Evolutionary conservation across 2,797 vertebrate species (phyloP).

Genomic region (Falco novaeseelandiae): DNA sequence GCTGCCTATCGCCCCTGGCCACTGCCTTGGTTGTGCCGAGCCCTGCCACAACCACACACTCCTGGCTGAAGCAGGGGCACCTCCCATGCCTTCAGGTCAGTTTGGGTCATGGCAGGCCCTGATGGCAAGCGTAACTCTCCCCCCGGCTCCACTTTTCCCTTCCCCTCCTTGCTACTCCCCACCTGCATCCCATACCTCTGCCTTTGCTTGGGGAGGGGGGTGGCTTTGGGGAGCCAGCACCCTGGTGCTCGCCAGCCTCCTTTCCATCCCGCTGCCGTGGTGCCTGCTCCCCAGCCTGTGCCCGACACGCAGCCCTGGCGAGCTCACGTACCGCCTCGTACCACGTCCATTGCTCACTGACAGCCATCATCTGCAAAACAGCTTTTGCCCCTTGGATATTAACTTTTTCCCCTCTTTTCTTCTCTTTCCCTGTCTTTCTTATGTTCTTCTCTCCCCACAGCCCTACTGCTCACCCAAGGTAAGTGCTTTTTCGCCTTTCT

Average conservation of each 20-base stretch:
- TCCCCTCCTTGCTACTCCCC: not conserved
- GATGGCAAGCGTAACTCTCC: not conserved
- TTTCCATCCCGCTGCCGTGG: not conserved
- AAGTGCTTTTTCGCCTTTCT: constrained; percentile 72
- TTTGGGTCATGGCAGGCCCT: not conserved
- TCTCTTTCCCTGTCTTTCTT: constrained; percentile 63
- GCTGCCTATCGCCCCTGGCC: not conserved
- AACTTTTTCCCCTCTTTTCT: constrained; percentile 73
- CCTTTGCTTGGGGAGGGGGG: not conserved
- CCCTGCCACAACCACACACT: not conserved
- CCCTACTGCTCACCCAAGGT: constrained; percentile 89
- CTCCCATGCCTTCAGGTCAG: not conserved
- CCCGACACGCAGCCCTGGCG: constrained; percentile 33
- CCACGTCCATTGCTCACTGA: constrained; percentile 46
- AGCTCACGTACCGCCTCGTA: constrained; percentile 20
- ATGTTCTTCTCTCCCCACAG: constrained; percentile 77
- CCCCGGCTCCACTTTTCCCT: not conserved
- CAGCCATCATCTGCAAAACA: constrained; percentile 31
- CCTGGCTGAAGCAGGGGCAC: fast-evolving
- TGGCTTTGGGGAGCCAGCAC: not conserved
- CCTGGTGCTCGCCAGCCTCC: not conserved
- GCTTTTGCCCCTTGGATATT: constrained; percentile 49
- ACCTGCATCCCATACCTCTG: not conserved
- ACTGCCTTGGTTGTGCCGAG: not conserved
- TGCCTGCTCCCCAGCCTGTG: constrained; percentile 47